Evolutionary conservation across 2,888 invertebrate genomes (phyloP), one percentile per base, ranked within the genome.

Genomic region (Dioctria rufipes): DNA sequence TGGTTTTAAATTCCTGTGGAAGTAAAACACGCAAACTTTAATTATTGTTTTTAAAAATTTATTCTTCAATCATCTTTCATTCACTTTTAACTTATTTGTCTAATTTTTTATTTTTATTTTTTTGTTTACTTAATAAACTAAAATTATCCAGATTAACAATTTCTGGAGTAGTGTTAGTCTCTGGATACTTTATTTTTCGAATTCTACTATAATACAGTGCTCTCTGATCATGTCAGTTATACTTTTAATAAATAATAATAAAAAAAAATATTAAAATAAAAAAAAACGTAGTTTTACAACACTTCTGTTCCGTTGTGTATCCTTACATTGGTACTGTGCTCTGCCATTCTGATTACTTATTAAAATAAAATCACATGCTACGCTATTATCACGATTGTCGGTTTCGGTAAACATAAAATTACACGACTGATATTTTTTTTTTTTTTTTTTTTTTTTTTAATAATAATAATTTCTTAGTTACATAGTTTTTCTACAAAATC

Each of bases 361-460:
- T 77, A 43, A 63, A 77, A 43, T 39, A 75, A 63, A 83, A 81
- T 83, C 81, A 83, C 81, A 83, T 80, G 54, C 83, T 81, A 83
- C 80, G 81, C 77, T 83, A 78, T 80, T 83, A 83, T 83, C 83
- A 83, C 83, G 83, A 83, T 83, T 83, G 83, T 83, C 83, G 63
- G 65, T 81, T 80, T 78, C 78, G 63, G 66, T 69, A 78, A 73
- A 71, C 78, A 78, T 54, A 63, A 77, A 77, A 46, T 25, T 54
- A 77, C 63, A 54, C 5, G 37, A 2, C 39, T 71, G 6, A 37
- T 25, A 40, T 66, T 66, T 66, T 4, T 11, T 66, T 42, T 25
- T 25, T 25, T 25, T 25, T 25, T 25, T 25, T 25, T 25, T 25
- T 25, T 65, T 65, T 40, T 13, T 46, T 67, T 13, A 13, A 4